Evolutionary conservation across 2,797 vertebrate genomes (phyloP).

Genomic region (Syndactyla subalaris): DNA sequence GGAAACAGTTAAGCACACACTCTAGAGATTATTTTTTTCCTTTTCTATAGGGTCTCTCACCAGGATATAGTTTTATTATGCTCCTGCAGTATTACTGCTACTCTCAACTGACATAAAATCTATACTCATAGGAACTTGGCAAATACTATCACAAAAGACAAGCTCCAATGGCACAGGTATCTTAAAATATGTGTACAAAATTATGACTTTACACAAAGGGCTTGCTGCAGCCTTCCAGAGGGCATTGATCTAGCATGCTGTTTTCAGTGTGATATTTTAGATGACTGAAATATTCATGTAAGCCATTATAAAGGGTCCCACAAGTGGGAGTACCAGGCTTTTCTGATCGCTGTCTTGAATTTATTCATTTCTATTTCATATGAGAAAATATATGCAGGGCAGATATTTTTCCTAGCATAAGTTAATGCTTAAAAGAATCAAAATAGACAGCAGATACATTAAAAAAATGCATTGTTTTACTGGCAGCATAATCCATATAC

Average conservation of each 20-base stretch:
- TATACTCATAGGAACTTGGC: slow-evolving; percentile 32
- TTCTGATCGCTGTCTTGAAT: not conserved
- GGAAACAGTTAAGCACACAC: not conserved
- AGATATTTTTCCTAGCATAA: not conserved
- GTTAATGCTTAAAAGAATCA: slow-evolving; percentile 5
- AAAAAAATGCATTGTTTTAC: not conserved
- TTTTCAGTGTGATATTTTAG: slow-evolving; percentile 63
- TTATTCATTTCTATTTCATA: slow-evolving; percentile 21
- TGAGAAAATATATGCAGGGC: not conserved
- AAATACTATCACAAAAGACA: slow-evolving; percentile 29
- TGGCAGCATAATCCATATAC: not conserved
- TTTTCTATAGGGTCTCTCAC: not conserved
- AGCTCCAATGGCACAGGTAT: slow-evolving; percentile 11
- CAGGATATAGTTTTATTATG: slow-evolving; percentile 34
- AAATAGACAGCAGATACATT: not conserved
- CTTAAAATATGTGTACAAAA: slow-evolving; percentile 59
- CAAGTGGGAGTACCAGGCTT: not conserved
- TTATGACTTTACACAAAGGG: slow-evolving; percentile 52
- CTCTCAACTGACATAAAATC: slow-evolving; percentile 68
- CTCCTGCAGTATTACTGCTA: not conserved
- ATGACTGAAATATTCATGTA: slow-evolving; percentile 71
- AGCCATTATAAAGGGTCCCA: slow-evolving; percentile 41
- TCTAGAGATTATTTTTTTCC: not conserved
- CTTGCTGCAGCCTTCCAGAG: slow-evolving; percentile 45
- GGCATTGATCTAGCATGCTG: slow-evolving; percentile 40